phyloP scores from a whole-genome alignment of 2,888 invertebrate genomes.

The Dynastes hyllus region DNA sequence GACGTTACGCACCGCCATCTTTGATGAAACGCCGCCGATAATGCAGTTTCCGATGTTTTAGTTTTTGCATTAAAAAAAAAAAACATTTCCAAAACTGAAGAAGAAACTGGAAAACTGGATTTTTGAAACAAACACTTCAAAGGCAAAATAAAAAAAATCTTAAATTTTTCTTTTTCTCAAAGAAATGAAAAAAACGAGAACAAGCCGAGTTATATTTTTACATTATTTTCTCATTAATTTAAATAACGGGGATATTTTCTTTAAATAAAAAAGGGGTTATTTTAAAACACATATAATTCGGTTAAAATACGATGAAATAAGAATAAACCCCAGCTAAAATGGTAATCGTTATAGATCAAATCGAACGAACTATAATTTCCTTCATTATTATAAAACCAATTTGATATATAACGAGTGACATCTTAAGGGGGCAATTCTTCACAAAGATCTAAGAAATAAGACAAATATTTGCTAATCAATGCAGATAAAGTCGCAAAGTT shows the following conservation, averaged over 20 bases:
- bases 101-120: background rate
- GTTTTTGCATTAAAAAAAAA: background rate
- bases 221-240: background rate
- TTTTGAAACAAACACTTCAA: background rate
- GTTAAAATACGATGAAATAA: background rate
- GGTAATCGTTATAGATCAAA: background rate
- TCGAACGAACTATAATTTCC: background rate
- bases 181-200: background rate
- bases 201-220: background rate
- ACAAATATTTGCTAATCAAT: too few relatives aligned
- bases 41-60: background rate
- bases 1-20: background rate
- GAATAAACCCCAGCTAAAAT: background rate
- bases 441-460: too few relatives aligned
- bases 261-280: background rate
- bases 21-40: background rate
- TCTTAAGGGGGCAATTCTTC: background rate
- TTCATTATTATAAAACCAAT: background rate
- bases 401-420: background rate
- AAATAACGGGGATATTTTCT: background rate
- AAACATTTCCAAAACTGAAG: background rate
- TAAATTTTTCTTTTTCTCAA: background rate
- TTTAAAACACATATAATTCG: background rate
- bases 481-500: too few relatives aligned
- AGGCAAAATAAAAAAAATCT: too few relatives aligned